Conservation (phyloP, 2,797 vertebrate genomes). For the Mastacembelus armatus region DNA sequence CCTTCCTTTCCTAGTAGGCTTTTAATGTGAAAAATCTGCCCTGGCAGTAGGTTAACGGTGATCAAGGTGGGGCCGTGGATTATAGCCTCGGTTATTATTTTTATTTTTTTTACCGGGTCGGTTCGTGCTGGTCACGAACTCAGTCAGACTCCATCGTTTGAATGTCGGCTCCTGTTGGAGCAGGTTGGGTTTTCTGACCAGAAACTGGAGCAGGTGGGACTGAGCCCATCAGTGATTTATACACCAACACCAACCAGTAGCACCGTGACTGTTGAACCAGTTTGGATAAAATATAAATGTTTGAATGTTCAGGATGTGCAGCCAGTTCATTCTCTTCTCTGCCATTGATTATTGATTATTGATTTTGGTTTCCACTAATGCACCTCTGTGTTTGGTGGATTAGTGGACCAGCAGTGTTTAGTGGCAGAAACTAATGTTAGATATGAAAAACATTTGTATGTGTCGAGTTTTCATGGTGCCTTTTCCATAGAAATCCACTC, state of each 20-base stretch:
- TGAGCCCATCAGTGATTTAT: too few relatives aligned
- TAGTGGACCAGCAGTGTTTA: conserved; percentile 2
- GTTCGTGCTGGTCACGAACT: background rate
- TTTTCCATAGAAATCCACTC: conserved; percentile 87
- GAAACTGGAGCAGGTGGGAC: too few relatives aligned
- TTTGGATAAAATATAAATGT: too few relatives aligned
- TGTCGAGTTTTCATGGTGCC: conserved; percentile 89
- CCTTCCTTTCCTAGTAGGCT: background rate
- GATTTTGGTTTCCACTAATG: conserved; percentile 18
- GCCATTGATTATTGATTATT: conserved; percentile 31
- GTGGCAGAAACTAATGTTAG: conserved; percentile 70
- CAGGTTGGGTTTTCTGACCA: too few relatives aligned
- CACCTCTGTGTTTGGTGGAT: conserved; percentile 11
- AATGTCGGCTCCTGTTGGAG: background rate
- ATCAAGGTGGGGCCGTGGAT: too few relatives aligned
- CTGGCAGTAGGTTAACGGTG: background rate
- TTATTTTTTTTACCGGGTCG: background rate
- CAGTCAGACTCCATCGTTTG: too few relatives aligned
- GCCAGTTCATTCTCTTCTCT: conserved; percentile 21
- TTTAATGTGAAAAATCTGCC: background rate
- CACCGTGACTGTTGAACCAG: background rate
- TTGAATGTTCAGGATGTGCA: conserved; percentile 1
- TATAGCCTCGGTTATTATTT: too few relatives aligned
- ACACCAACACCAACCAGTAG: background rate
- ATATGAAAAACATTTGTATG: conserved; percentile 81